These are phyloP conservation scores for Nemotelus nigrinus DNA, from an alignment of 2,888 invertebrate genomes.

Conservation along the genomic window DNA sequence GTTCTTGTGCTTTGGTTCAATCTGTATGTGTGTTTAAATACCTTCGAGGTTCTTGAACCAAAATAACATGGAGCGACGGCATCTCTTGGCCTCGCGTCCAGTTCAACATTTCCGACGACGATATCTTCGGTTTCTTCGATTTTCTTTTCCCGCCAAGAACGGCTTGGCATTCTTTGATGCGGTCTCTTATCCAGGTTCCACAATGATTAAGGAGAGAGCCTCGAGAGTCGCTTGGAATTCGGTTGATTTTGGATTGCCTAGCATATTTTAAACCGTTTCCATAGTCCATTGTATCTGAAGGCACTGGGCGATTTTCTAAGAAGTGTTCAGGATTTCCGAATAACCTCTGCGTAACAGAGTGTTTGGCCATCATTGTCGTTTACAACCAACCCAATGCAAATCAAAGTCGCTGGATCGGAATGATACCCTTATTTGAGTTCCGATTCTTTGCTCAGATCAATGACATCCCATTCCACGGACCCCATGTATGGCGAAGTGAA, in stretches of 20 bases:
- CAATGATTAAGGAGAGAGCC: background rate
- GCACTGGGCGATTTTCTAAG: too few relatives aligned
- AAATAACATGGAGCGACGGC: constrained; percentile 25
- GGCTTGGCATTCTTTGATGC: constrained; percentile 11
- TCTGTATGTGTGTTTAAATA: constrained; percentile 8
- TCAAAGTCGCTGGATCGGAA: too few relatives aligned
- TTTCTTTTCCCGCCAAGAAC: constrained; percentile 41
- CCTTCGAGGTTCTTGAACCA: constrained; percentile 44
- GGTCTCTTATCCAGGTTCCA: constrained; percentile 19
- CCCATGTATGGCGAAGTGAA: background rate
- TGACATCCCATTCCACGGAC: constrained; percentile 17
- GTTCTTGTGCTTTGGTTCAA: constrained; percentile 21
- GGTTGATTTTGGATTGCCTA: too few relatives aligned
- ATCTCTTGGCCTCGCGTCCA: constrained; percentile 4
- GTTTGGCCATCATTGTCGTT: too few relatives aligned
- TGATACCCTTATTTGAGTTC: too few relatives aligned
- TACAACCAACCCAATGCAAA: too few relatives aligned
- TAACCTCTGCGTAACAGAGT: too few relatives aligned
- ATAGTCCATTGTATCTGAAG: too few relatives aligned
- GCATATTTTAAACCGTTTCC: too few relatives aligned
- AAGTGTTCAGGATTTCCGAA: too few relatives aligned
- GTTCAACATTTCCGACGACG: constrained; percentile 12
- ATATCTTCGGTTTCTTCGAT: background rate
- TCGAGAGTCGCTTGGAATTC: background rate
- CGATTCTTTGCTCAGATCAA: constrained; percentile 15